Evolutionary conservation across 2,888 invertebrate genomes (phyloP).

Genomic region (Fabriciana adippe): DNA sequence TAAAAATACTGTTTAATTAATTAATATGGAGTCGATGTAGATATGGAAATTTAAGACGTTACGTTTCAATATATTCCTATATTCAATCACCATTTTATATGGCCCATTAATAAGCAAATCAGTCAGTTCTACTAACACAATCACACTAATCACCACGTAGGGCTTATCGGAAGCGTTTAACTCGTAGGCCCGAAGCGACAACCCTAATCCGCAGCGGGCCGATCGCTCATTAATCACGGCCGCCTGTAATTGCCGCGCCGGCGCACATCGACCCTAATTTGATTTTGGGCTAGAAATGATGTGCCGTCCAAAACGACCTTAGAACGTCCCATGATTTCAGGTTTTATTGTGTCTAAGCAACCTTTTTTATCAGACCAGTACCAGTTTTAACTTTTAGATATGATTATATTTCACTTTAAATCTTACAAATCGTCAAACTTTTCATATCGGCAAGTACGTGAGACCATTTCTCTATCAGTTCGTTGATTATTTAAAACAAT

Average conservation of each 20-base stretch:
- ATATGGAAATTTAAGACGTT: background rate
- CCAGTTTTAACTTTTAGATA: background rate
- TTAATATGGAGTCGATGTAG: too few species aligned
- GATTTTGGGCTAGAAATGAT: constrained; percentile 70
- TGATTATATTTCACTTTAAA: background rate
- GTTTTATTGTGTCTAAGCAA: constrained; percentile 6
- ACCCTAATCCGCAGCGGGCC: constrained; percentile 56
- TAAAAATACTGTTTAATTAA: too few species aligned
- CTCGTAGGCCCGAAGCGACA: constrained; percentile 41
- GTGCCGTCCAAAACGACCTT: constrained; percentile 47
- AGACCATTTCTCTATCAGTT: background rate
- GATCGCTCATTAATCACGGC: constrained; percentile 78
- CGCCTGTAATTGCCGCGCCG: constrained; percentile 71
- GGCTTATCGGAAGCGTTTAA: constrained; percentile 41
- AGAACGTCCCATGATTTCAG: constrained; percentile 36
- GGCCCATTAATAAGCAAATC: constrained; percentile 32
- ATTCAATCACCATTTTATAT: constrained; percentile 10
- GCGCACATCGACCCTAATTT: constrained; percentile 64
- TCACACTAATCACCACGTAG: constrained; percentile 41
- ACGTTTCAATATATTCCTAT: constrained; percentile 6
- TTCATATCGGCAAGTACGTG: background rate
- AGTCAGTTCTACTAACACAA: constrained; percentile 33
- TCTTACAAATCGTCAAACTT: background rate
- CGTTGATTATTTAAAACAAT: constrained; percentile 17
- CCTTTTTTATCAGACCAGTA: background rate